Conservation (phyloP, 2,113 vertebrate species). For the Dendrocopos noguchii region DNA sequence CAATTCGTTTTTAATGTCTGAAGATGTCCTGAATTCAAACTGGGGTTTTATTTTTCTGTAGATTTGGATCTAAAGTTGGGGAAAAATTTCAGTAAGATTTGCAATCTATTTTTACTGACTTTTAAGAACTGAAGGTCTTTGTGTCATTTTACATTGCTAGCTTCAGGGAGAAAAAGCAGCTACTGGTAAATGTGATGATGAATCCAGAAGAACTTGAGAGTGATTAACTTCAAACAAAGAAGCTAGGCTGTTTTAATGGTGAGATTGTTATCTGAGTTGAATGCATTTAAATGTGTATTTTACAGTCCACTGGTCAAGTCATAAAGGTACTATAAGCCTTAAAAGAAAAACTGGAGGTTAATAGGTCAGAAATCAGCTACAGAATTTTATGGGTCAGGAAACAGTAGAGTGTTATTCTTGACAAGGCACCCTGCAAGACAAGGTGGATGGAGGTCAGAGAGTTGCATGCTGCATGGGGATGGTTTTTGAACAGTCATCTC, state of each 20-base stretch:
- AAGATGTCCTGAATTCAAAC: not conserved
- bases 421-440: not conserved
- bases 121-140: not conserved
- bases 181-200: not conserved
- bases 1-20: constrained; percentile 35
- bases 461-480: accelerated
- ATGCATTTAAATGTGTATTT: constrained; percentile 69
- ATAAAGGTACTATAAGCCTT: constrained; percentile 42
- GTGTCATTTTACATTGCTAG: accelerated
- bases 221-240: constrained; percentile 28
- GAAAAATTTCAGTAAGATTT: not conserved
- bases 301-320: constrained; percentile 53
- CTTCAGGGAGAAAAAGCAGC: not conserved
- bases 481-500: not conserved
- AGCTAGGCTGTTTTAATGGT: constrained; percentile 24
- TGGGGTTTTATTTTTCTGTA: not conserved
- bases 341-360: constrained; percentile 37
- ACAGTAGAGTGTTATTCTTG: constrained; percentile 32
- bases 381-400: constrained; percentile 36
- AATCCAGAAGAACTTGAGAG: not conserved
- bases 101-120: not conserved
- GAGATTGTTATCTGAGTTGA: constrained; percentile 65
- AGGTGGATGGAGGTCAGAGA: not conserved
- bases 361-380: constrained; percentile 52
- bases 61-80: not conserved